A percentile compares a stretch with the other conserved stretches of the same genome.
phyloP scores from a whole-genome alignment of 2,888 invertebrate species.

The Leucania comma region DNA sequence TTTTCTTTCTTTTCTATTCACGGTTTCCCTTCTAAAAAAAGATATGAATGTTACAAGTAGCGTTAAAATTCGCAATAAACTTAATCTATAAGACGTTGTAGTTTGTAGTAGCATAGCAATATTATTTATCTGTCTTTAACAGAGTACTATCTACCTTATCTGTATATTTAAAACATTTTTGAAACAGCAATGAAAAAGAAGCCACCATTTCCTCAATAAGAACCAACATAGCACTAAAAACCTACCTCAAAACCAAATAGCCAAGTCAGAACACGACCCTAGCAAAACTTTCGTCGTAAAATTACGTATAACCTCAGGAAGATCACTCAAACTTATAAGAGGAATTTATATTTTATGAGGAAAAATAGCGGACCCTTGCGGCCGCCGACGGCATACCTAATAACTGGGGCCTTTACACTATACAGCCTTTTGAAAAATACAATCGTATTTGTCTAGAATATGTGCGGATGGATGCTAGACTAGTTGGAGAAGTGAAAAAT shows the following conservation, averaged over 20 bases:
- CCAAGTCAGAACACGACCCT: conserved; percentile 71
- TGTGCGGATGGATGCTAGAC: conserved; percentile 21
- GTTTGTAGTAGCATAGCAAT: too few relatives aligned
- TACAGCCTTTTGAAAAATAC: conserved; percentile 56
- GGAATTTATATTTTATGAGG: conserved; percentile 87
- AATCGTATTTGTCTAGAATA: conserved; percentile 53
- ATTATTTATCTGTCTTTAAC: too few relatives aligned
- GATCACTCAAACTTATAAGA: conserved; percentile 85
- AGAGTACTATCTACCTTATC: too few relatives aligned
- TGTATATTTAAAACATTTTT: too few relatives aligned
- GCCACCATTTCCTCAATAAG: neutral
- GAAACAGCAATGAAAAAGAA: too few relatives aligned
- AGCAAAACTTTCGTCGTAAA: conserved; percentile 84
- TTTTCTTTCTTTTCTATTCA: too few relatives aligned
- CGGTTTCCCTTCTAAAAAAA: too few relatives aligned
- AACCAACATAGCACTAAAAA: neutral
- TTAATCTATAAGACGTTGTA: too few relatives aligned
- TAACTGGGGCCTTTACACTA: conserved; percentile 58
- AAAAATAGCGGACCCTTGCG: conserved; percentile 79
- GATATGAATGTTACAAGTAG: too few relatives aligned
- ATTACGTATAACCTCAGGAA: conserved; percentile 85
- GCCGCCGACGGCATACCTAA: conserved; percentile 75
- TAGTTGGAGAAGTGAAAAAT: conserved; percentile 13
- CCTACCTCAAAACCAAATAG: conserved; percentile 50
- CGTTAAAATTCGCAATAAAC: too few relatives aligned